These are phyloP conservation scores for Muntiacus muntjak DNA, from an alignment of 2,113 vertebrate species.

Conservation along the genomic window DNA sequence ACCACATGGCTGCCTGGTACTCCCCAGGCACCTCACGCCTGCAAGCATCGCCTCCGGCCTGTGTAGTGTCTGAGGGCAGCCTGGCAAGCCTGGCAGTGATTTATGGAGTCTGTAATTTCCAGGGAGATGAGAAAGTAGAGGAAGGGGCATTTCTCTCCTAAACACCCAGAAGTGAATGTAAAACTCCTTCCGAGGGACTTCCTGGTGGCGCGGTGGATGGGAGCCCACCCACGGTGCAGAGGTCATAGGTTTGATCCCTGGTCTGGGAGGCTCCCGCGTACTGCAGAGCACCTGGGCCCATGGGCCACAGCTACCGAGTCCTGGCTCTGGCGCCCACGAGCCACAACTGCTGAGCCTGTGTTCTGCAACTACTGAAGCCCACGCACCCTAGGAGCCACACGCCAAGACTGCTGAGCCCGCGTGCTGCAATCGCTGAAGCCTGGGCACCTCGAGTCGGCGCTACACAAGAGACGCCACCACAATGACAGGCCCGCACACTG, in stretches of 20 bases:
- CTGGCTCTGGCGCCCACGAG: too few relatives aligned
- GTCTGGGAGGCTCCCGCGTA: rapidly evolving
- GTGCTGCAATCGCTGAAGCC: rapidly evolving
- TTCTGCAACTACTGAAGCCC: background rate
- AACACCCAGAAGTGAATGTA: background rate
- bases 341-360: background rate
- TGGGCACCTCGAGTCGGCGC: background rate
- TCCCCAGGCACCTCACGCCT: background rate
- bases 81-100: background rate
- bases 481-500: rapidly evolving
- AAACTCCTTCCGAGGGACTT: background rate
- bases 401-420: background rate
- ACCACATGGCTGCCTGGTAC: background rate
- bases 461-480: background rate
- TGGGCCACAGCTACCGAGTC: too few relatives aligned
- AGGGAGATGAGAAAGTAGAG: background rate
- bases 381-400: rapidly evolving
- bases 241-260: background rate
- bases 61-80: background rate
- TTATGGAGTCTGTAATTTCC: background rate
- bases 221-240: background rate
- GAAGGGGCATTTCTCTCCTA: background rate
- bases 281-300: background rate
- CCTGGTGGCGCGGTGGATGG: background rate
- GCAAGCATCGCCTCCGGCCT: background rate